Conservation (phyloP, 2,888 invertebrate species). For the Dioctria linearis region DNA sequence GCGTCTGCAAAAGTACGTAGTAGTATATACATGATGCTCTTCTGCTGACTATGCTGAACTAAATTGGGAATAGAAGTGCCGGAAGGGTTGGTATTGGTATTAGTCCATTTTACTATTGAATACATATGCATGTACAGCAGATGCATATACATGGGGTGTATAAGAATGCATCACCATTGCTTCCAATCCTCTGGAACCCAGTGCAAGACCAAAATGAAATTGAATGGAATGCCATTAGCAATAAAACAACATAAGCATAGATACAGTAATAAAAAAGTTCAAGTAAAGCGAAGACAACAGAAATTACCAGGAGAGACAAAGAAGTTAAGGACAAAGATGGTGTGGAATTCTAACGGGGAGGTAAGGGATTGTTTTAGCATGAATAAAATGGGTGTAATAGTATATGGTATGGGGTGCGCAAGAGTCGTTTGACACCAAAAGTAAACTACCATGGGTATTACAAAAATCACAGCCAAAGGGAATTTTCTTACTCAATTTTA, state of each 20-base stretch:
- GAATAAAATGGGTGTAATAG: not conserved
- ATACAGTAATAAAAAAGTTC: constrained; percentile 28
- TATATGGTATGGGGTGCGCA: not conserved
- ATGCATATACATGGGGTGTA: not conserved
- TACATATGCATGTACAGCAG: constrained; percentile 16
- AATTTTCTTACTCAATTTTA: constrained; percentile 26
- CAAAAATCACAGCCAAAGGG: constrained; percentile 39
- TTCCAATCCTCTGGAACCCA: constrained; percentile 34
- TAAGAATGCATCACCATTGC: constrained; percentile 42
- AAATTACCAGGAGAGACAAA: constrained; percentile 49
- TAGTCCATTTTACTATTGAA: constrained; percentile 46
- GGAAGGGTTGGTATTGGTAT: constrained; percentile 35
- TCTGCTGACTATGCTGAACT: constrained; percentile 47
- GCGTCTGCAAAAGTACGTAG: constrained; percentile 23
- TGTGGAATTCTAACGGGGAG: constrained; percentile 12
- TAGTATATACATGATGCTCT: not conserved
- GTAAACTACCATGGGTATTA: constrained; percentile 26
- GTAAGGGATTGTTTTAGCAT: constrained; percentile 26
- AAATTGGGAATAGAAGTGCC: constrained; percentile 49
- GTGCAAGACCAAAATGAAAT: constrained; percentile 43
- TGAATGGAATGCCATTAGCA: constrained; percentile 52
- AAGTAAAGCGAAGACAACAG: constrained; percentile 40
- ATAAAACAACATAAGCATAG: constrained; percentile 49
- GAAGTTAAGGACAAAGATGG: constrained; percentile 10
- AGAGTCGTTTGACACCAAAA: constrained; percentile 33